Evolutionary conservation across 2,113 vertebrate species (phyloP).

Genomic region (Hippocampus barbouri): DNA sequence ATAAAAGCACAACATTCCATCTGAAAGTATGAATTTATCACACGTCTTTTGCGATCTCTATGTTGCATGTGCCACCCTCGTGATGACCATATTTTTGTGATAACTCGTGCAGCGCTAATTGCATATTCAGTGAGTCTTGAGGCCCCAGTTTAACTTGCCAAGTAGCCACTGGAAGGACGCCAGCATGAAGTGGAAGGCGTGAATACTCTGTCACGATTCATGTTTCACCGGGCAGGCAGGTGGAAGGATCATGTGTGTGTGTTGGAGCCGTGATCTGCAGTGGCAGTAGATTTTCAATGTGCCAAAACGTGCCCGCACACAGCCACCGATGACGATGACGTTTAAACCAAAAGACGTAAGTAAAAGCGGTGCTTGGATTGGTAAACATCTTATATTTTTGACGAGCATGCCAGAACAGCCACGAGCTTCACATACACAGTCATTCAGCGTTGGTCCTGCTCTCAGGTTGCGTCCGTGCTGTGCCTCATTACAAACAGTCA

Average conservation of each 20-base stretch:
- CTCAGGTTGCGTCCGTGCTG: background rate
- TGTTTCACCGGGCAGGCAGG: constrained; percentile 36
- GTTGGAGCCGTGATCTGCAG: constrained; percentile 9
- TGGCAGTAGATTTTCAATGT: constrained; percentile 6
- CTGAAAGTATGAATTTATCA: too few species aligned
- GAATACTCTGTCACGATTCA: constrained; percentile 17
- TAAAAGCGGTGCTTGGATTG: constrained; percentile 6
- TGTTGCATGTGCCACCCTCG: too few species aligned
- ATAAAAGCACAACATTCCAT: too few species aligned
- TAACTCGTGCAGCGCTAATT: background rate
- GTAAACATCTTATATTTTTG: constrained; percentile 5
- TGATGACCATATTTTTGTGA: too few species aligned
- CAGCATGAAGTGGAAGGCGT: constrained; percentile 5
- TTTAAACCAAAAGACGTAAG: constrained; percentile 17
- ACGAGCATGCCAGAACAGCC: constrained; percentile 6
- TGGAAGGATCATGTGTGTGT: constrained; percentile 17
- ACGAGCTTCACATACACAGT: background rate
- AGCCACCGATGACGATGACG: background rate
- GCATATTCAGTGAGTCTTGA: background rate
- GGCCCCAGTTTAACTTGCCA: constrained; percentile 16
- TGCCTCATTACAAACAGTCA: constrained; percentile 9
- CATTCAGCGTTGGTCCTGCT: background rate
- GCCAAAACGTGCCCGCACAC: background rate
- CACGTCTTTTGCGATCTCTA: too few species aligned
- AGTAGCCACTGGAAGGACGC: constrained; percentile 18